These are phyloP conservation scores for Volucella zonaria DNA, from an alignment of 2,888 invertebrate genomes.

Conservation along the genomic window DNA sequence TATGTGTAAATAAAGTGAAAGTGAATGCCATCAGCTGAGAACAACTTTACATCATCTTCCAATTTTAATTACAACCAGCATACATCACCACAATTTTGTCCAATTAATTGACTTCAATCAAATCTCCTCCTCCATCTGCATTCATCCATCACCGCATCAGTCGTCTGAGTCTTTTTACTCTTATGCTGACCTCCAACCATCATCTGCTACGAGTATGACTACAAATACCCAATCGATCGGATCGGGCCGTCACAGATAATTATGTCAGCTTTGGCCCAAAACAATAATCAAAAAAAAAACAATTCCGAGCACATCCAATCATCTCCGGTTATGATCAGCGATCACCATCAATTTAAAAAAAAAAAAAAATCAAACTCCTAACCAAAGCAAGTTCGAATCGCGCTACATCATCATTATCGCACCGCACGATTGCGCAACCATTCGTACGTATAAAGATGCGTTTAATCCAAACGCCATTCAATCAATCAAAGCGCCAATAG, in stretches of 20 bases:
- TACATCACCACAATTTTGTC: not conserved
- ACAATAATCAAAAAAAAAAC: no score
- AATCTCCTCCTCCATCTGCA: conserved; percentile 8
- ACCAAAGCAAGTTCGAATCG: conserved; percentile 5
- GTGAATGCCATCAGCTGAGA: no score
- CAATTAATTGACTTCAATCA: conserved; percentile 4
- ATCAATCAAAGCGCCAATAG: conserved; percentile 28
- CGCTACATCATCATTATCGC: conserved; percentile 24
- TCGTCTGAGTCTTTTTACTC: no score
- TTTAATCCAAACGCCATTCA: conserved; percentile 22
- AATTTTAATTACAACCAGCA: conserved; percentile 21
- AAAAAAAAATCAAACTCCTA: conserved; percentile 20
- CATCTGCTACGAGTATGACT: not conserved
- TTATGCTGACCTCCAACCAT: not conserved
- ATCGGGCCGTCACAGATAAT: conserved; percentile 10
- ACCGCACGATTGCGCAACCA: conserved; percentile 16
- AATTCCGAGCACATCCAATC: not conserved
- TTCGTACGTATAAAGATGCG: conserved; percentile 18
- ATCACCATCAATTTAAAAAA: conserved; percentile 1
- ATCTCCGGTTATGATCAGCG: not conserved
- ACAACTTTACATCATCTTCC: no score
- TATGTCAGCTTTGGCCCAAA: conserved; percentile 1
- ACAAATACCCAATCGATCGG: conserved; percentile 16
- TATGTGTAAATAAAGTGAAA: no score
- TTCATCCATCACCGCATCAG: not conserved